A percentile compares a stretch with the other conserved stretches of the same genome.
These are phyloP conservation scores for Thelaira solivaga DNA, from an alignment of 2,888 invertebrate species.

Conservation along the genomic window DNA sequence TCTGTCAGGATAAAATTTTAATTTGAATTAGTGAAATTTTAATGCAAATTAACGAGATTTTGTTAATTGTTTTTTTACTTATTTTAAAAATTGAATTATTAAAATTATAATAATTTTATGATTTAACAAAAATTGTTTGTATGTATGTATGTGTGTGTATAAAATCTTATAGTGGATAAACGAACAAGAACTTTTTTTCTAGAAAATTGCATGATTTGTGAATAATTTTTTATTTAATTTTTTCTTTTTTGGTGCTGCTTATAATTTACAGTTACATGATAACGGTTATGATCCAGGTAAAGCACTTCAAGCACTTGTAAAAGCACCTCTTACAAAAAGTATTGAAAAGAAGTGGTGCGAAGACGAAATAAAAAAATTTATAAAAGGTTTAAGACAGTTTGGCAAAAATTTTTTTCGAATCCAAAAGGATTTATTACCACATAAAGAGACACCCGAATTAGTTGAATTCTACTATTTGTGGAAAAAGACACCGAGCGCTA, in stretches of 20 bases:
- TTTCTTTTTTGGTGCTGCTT: no score
- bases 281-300: constrained; percentile 97
- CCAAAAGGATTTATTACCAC: constrained; percentile 95
- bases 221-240: no score
- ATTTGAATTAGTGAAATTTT: no score
- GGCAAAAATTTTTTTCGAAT: constrained; percentile 99
- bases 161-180: constrained; percentile 15
- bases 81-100: no score
- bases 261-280: constrained; percentile 87
- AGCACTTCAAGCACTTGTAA: constrained; percentile 96
- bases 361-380: constrained; percentile 98
- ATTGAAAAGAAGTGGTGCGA: constrained; percentile 99
- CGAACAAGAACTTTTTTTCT: background rate
- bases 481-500: constrained; percentile 99
- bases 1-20: no score
- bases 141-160: no score
- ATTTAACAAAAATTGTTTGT: no score
- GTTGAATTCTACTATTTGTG: constrained; percentile 99
- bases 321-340: constrained; percentile 97
- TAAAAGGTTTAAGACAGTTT: constrained; percentile 97
- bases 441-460: constrained; percentile 97
- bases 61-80: no score
- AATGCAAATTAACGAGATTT: no score
- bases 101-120: no score
- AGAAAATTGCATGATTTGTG: no score